phyloP scores from a whole-genome alignment of 2,888 invertebrate genomes.

The Clivina fossor region DNA sequence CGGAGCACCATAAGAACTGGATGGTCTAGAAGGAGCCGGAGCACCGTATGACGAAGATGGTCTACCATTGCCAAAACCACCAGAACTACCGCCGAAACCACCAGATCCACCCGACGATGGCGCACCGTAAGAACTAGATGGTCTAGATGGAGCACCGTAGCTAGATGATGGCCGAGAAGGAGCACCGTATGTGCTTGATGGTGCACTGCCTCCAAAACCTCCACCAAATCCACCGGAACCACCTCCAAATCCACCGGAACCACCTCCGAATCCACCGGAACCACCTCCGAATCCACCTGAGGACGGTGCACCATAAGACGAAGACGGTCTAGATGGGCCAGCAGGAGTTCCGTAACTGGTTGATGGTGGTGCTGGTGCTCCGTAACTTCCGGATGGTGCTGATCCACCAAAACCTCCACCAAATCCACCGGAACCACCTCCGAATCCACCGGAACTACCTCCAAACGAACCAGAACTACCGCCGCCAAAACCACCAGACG shows the following conservation, averaged over 20 bases:
- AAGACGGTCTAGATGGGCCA: slow-evolving; percentile 43
- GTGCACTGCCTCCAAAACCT: slow-evolving; percentile 42
- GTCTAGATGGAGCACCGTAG: slow-evolving; percentile 52
- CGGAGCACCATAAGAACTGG: slow-evolving; percentile 58
- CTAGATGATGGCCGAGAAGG: slow-evolving; percentile 47
- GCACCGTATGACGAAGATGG: slow-evolving; percentile 51
- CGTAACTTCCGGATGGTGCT: slow-evolving; percentile 48
- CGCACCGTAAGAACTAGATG: slow-evolving; percentile 48
- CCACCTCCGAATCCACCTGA: slow-evolving; percentile 39
- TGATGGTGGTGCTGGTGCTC: slow-evolving; percentile 47
- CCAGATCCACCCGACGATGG: slow-evolving; percentile 50
- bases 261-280: slow-evolving; percentile 38
- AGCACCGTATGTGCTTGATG: slow-evolving; percentile 34
- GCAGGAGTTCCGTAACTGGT: slow-evolving; percentile 54
- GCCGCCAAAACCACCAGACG: slow-evolving; percentile 39
- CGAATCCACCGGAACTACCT: slow-evolving; percentile 41
- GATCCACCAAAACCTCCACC: slow-evolving; percentile 46
- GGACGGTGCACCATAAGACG: slow-evolving; percentile 46
- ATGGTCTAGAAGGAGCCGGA: slow-evolving; percentile 42
- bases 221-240: slow-evolving; percentile 49
- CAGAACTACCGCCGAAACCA: slow-evolving; percentile 38
- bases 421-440: slow-evolving; percentile 47
- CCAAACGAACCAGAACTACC: slow-evolving; percentile 37
- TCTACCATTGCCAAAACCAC: slow-evolving; percentile 25
- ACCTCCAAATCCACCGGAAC: slow-evolving; percentile 42